These are phyloP conservation scores for Myathropa florea DNA, from an alignment of 2,888 invertebrate genomes.

Conservation along the genomic window DNA sequence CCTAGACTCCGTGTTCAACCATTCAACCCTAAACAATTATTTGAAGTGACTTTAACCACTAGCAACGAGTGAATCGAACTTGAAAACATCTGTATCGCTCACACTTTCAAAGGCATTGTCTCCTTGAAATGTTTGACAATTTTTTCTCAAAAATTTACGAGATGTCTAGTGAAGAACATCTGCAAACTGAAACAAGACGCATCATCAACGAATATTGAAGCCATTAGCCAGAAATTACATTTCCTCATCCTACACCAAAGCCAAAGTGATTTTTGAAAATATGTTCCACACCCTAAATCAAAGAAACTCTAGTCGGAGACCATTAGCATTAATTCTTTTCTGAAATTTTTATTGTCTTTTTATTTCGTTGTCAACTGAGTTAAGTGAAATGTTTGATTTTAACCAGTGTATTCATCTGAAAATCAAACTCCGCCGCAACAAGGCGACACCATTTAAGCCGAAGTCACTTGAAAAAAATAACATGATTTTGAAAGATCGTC, in stretches of 20 bases:
- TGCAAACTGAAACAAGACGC: neutral
- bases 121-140: neutral
- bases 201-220: neutral
- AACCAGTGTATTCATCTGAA: no score
- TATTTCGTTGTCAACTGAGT: neutral
- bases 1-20: no score
- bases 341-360: neutral
- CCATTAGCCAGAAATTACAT: neutral
- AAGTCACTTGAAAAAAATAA: neutral
- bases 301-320: neutral
- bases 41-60: no score
- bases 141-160: neutral
- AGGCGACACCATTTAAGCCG: neutral
- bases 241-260: neutral
- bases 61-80: neutral
- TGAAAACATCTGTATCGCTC: neutral
- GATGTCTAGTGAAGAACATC: neutral
- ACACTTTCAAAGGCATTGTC: neutral
- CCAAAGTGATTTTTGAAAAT: neutral
- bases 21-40: no score
- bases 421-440: neutral
- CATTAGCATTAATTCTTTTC: neutral
- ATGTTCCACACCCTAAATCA: neutral
- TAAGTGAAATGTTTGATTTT: neutral
- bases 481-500: neutral